Evolutionary conservation across 1,140 invertebrate species (phyloP), one percentile per base, ranked within the genome.

Genomic region (Colletes gigas): DNA sequence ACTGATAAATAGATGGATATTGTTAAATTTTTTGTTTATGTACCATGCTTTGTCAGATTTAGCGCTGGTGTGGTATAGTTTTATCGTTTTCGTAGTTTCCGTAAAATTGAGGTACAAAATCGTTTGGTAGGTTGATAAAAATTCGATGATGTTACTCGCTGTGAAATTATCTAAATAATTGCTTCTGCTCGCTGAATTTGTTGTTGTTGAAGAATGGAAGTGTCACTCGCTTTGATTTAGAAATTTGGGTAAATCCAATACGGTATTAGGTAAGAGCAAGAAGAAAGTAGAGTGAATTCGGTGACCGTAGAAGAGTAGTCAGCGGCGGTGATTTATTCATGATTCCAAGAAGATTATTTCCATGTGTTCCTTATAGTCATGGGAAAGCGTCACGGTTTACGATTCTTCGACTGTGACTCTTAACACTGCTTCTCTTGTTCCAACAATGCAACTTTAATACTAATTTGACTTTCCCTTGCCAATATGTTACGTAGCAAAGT

Each of bases 291-390:
- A 62, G 21, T 39, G 21, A 21, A 39, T 62, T 39, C 21, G 19
- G n/a, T 60, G 21, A 21, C 70, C 44, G 44, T 15, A 44, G 1
- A 50, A 70, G 55, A 57, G 5, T n/a, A 30, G 44, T 30, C 19
- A n/a, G 17, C 19, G 57, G 44, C 44, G 41, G 21, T 50, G 62
- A 83, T 79, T 84, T 78, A 83, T 83, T 83, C 73, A 83, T 78
- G 57, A 65, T 83, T 84, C 75, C 21, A 39, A 69, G 81, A 83
- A 83, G 67, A 78, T 66, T 52, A 39, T 39, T 21, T 30, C 44
- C 17, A 30, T 59, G 39, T 54, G 41, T 72, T 44, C 12, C 19
- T 59, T n/a, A 57, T 3, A 41, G 2, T 17, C 14, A 44, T 17
- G 30, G 4, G 66, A 81, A 39, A 57, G n/a, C 65, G 57, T 10